phyloP scores from a whole-genome alignment of 2,797 vertebrate genomes.

The Harpia harpyja region DNA sequence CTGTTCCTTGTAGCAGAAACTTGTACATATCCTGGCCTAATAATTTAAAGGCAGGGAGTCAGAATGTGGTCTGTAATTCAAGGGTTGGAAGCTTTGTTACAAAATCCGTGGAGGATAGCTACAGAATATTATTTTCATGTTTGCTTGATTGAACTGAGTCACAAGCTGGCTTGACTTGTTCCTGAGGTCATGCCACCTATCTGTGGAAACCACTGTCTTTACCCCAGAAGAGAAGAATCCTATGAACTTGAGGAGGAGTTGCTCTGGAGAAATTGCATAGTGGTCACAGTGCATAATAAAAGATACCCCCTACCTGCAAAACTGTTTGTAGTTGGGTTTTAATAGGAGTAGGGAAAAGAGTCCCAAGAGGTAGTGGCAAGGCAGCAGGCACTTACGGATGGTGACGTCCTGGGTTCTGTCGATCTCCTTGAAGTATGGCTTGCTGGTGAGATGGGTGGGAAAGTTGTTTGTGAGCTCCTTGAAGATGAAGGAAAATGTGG shows the following conservation, averaged over 20 bases:
- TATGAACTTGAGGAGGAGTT: not conserved
- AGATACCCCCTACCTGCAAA: not conserved
- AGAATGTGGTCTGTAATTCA: not conserved
- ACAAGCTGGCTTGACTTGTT: not conserved
- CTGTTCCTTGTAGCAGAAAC: not conserved
- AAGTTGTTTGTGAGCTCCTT: not conserved
- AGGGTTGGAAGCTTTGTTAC: not conserved
- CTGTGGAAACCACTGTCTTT: not conserved
- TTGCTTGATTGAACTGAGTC: not conserved
- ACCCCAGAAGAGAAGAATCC: not conserved
- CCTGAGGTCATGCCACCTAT: not conserved
- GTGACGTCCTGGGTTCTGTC: not conserved
- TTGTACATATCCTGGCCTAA: not conserved
- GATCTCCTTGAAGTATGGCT: not conserved
- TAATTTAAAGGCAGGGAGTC: not conserved
- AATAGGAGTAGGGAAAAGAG: not conserved
- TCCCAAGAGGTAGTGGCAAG: not conserved
- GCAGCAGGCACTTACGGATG: not conserved
- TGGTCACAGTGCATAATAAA: not conserved
- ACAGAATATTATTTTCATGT: not conserved
- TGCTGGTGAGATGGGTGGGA: not conserved
- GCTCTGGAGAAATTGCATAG: not conserved
- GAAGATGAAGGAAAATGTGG: not conserved
- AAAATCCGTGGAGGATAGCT: fast-evolving
- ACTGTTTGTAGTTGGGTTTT: not conserved